phyloP scores from a whole-genome alignment of 2,113 vertebrate species.

The Calypte anna region DNA sequence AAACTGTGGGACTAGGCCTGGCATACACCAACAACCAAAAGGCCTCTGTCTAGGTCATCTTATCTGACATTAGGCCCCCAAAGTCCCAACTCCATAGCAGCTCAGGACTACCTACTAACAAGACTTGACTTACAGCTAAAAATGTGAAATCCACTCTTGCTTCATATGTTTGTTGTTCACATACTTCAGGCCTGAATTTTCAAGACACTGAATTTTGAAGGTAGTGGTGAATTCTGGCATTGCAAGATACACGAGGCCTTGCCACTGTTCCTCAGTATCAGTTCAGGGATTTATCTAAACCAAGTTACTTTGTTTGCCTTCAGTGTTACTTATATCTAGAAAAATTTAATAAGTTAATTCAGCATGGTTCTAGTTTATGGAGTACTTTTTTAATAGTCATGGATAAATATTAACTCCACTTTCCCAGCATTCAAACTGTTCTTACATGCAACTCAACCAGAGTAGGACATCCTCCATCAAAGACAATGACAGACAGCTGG shows the following conservation, averaged over 20 bases:
- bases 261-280: neutral
- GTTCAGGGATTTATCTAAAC: neutral
- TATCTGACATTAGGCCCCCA: neutral
- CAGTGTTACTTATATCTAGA: neutral
- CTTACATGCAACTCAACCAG: neutral
- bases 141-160: neutral
- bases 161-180: neutral
- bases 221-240: neutral
- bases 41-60: neutral
- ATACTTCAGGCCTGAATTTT: neutral
- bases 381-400: neutral
- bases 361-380: neutral
- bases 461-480: neutral
- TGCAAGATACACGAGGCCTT: rapidly evolving
- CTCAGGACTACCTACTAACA: neutral
- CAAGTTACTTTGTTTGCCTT: neutral
- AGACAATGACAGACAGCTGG: neutral
- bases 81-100: neutral
- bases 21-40: neutral
- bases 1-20: neutral
- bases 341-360: neutral
- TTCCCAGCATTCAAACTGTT: neutral
- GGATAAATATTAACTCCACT: neutral
- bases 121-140: neutral
- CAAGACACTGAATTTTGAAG: neutral